phyloP scores from a whole-genome alignment of 2,888 invertebrate genomes.

The Lacanobia wlatinum region DNA sequence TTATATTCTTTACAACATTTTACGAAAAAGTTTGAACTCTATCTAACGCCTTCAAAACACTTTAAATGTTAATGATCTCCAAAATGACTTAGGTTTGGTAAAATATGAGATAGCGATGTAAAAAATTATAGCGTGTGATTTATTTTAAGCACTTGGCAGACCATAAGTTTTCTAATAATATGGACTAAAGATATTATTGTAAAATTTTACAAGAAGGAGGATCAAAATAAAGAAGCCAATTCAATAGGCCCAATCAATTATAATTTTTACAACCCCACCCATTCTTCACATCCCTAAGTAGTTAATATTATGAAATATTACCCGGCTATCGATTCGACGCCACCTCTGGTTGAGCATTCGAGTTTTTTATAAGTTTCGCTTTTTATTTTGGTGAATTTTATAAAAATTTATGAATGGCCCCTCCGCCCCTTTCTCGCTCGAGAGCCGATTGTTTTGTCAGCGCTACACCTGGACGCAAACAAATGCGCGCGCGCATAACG shows the following conservation, averaged over 20 bases:
- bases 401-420: conserved; percentile 85
- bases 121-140: conserved; percentile 34
- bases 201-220: conserved; percentile 66
- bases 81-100: conserved; percentile 27
- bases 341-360: conserved; percentile 69
- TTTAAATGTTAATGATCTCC: conserved; percentile 53
- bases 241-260: conserved; percentile 81
- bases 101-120: conserved; percentile 24
- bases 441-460: conserved; percentile 90
- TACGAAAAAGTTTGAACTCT: conserved; percentile 1
- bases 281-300: conserved; percentile 86
- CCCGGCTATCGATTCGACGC: conserved; percentile 78
- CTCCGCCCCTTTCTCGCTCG: conserved; percentile 86
- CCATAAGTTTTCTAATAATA: conserved; percentile 20
- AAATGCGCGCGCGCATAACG: conserved; percentile 84
- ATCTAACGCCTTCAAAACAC: conserved; percentile 33
- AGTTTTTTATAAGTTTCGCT: conserved; percentile 78
- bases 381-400: conserved; percentile 85
- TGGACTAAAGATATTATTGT: conserved; percentile 40
- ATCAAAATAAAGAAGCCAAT: conserved; percentile 72
- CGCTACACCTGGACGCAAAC: conserved; percentile 89
- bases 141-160: conserved; percentile 34
- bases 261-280: conserved; percentile 82
- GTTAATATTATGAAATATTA: conserved; percentile 90
- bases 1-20: conserved; percentile 24